A percentile compares a stretch with the other conserved stretches of the same genome.
Conservation (phyloP, 2,797 vertebrate genomes). For the Erethizon dorsatum region DNA sequence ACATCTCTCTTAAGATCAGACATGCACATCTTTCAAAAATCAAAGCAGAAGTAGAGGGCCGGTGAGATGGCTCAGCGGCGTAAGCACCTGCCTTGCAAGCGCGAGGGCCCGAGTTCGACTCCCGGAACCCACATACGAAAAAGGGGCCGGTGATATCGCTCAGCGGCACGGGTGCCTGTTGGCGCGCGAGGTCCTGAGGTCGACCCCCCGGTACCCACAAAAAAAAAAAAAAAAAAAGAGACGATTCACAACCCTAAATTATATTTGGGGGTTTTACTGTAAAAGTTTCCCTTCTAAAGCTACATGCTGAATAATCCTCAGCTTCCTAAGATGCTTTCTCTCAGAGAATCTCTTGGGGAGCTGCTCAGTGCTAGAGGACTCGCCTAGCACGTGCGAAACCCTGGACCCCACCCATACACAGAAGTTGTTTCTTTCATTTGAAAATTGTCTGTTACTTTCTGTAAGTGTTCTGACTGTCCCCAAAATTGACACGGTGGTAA, state of each 20-base stretch:
- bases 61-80: too few relatives aligned
- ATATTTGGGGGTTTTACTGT: too few relatives aligned
- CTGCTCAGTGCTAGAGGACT: neutral
- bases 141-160: too few relatives aligned
- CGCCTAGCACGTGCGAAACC: neutral
- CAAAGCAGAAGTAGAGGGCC: neutral
- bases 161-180: too few relatives aligned
- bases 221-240: too few relatives aligned
- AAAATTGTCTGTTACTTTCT: neutral
- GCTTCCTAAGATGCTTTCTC: neutral
- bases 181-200: too few relatives aligned
- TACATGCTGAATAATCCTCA: accelerated
- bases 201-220: too few relatives aligned
- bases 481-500: neutral
- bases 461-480: too few relatives aligned
- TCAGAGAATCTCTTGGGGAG: neutral
- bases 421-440: neutral
- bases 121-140: too few relatives aligned
- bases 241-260: neutral
- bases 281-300: neutral
- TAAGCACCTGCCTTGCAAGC: too few relatives aligned
- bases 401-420: neutral
- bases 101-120: too few relatives aligned
- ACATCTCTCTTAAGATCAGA: neutral
- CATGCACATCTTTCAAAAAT: neutral